phyloP scores from a whole-genome alignment of 1,140 invertebrate species.

The Aphelinus atriplicis region DNA sequence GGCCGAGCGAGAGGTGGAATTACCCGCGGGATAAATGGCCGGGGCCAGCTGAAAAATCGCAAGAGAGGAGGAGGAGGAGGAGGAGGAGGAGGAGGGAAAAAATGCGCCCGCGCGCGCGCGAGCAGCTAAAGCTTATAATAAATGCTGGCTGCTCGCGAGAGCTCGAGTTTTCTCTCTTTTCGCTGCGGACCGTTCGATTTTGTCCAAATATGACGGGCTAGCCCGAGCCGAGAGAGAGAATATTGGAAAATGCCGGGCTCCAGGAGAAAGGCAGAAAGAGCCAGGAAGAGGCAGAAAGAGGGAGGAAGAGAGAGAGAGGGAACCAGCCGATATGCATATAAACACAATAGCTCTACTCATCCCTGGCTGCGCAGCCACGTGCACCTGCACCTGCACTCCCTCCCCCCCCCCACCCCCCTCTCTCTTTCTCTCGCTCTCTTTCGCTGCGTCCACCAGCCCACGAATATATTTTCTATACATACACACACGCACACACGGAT shows the following conservation, averaged over 20 bases:
- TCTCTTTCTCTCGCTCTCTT: neutral
- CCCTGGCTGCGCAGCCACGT: neutral
- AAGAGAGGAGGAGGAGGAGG: constrained; percentile 25
- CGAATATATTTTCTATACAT: neutral
- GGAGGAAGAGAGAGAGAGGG: neutral
- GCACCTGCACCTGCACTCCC: neutral
- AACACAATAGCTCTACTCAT: constrained; percentile 50
- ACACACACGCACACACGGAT: neutral
- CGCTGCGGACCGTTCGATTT: constrained; percentile 53
- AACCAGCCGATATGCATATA: constrained; percentile 56
- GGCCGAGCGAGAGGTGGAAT: constrained; percentile 2
- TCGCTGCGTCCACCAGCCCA: too few relatives aligned
- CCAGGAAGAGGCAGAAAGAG: constrained; percentile 29
- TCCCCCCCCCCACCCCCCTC: neutral
- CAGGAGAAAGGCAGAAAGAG: neutral
- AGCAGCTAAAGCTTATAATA: constrained; percentile 58
- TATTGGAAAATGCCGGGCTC: constrained; percentile 58
- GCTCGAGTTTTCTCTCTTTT: constrained; percentile 43
- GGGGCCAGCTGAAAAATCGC: constrained; percentile 11
- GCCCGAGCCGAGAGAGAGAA: constrained; percentile 42
- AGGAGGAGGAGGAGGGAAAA: constrained; percentile 15
- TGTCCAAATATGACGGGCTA: constrained; percentile 58
- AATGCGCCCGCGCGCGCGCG: constrained; percentile 40
- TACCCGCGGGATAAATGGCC: constrained; percentile 25
- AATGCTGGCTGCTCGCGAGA: constrained; percentile 46